Conservation (phyloP, 2,113 vertebrate genomes). For the Chloroceryle aenea region DNA sequence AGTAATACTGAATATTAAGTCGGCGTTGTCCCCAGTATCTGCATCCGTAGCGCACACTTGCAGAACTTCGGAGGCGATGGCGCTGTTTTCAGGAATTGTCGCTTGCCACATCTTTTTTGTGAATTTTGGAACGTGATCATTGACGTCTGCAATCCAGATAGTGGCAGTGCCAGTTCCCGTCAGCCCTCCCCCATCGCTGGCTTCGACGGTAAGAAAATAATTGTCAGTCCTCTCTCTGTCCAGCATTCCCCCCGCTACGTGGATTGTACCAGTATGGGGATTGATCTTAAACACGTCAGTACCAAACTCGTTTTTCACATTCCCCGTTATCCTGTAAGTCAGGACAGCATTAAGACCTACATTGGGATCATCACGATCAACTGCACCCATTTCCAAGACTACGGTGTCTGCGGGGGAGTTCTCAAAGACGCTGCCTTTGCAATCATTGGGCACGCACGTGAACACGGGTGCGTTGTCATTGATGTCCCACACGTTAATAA, state of each 20-base stretch:
- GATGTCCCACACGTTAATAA: slow-evolving; percentile 90
- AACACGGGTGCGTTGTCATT: slow-evolving; percentile 87
- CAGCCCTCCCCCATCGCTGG: slow-evolving; percentile 87
- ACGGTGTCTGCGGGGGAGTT: slow-evolving; percentile 81
- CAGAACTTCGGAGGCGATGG: slow-evolving; percentile 80
- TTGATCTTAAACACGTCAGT: slow-evolving; percentile 83
- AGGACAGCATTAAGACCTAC: slow-evolving; percentile 87
- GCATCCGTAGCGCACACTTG: slow-evolving; percentile 82
- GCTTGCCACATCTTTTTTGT: slow-evolving; percentile 76
- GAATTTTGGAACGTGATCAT: slow-evolving; percentile 86
- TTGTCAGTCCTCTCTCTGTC: slow-evolving; percentile 84
- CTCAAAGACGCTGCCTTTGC: slow-evolving; percentile 83
- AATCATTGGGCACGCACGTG: slow-evolving; percentile 81
- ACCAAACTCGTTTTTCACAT: slow-evolving; percentile 65
- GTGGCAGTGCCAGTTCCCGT: slow-evolving; percentile 86
- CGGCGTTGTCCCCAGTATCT: slow-evolving; percentile 84
- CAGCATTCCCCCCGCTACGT: slow-evolving; percentile 74
- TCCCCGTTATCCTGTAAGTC: slow-evolving; percentile 82
- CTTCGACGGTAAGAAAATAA: slow-evolving; percentile 85
- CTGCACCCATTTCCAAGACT: slow-evolving; percentile 88
- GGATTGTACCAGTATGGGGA: slow-evolving; percentile 81
- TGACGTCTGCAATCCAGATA: slow-evolving; percentile 82
- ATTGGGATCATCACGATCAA: slow-evolving; percentile 85
- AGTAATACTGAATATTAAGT: slow-evolving; percentile 84
- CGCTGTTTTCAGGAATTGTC: slow-evolving; percentile 79